A percentile compares a stretch with the other conserved stretches of the same genome.
Conservation (phyloP, 2,113 vertebrate species). For the Rhinogobius similis region DNA sequence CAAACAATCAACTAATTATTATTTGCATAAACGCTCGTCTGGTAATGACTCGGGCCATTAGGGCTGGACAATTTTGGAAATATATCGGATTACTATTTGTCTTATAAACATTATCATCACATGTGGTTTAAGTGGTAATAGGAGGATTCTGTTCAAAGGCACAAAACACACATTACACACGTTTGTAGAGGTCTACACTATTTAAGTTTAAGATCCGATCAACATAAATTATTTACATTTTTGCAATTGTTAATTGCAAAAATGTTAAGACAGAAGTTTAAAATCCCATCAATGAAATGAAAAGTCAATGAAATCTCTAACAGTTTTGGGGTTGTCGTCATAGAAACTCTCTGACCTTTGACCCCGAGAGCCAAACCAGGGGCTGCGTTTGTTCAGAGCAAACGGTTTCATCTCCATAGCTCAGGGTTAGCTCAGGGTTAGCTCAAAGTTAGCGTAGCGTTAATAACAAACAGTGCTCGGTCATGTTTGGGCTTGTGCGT, state of each 20-base stretch:
- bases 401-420: background rate
- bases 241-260: no score
- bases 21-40: no score
- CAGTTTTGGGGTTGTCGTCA: background rate
- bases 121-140: no score
- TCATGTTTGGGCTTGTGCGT: background rate
- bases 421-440: background rate
- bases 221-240: no score
- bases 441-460: background rate
- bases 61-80: no score
- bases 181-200: no score
- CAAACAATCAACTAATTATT: background rate
- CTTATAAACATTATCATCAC: no score
- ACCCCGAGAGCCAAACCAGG: background rate
- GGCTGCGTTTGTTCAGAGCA: background rate
- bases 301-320: background rate
- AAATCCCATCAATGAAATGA: background rate
- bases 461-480: background rate
- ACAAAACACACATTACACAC: no score
- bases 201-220: no score
- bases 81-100: no score
- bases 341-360: background rate
- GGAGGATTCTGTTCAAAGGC: no score
- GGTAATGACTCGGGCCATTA: no score
- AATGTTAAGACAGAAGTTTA: background rate